Evolutionary conservation across 2,113 vertebrate genomes (phyloP), one percentile per base, ranked within the genome.

Genomic region (Siphamia tubifer): DNA sequence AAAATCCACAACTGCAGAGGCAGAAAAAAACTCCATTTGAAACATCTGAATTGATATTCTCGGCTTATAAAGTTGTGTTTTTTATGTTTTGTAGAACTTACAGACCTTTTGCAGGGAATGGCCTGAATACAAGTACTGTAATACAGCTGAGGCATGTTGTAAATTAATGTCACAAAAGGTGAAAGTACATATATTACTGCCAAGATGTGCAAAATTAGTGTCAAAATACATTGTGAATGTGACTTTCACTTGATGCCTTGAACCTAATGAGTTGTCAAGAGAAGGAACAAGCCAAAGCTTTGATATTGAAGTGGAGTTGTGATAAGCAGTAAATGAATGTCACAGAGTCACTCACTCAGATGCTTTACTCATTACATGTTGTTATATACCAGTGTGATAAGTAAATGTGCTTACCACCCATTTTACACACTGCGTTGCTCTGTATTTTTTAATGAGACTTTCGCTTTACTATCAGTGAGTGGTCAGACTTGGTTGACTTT

Each of bases 291-390:
- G 24, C 13, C 27, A 9, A 30, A 9, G 36, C 65, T 86, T 72
- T 74, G 57, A 57, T 72, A 70, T 2, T 21, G 36, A 51, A 39
- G 24, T 42, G 43, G 74, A 55, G 53, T 67, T 76, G 65, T 48
- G 65, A 76, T 77, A 79, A 79, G 77, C 54, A 56, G 61, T 74
- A 84, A 83, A 84, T 84, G 76, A 84, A 76, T 66, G 74, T 82
- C 81, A 60, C 52, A 63, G 74, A 57, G 84, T 80, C 80, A 78
- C 72, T 79, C 70, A 55, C 21, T 19, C 1, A 28, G 40, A 82
- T 25, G 48, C 51, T 39, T 45, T 47, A 30, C 60, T 79, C 79
- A 78, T 81, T 81, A 77, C 71, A 56, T 0, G 27, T 17, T 36
- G 28, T 49, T 71, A 32, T 44, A 64, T 48, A 67, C 52, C 44